These are phyloP conservation scores for Spodoptera picta DNA, from an alignment of 2,888 invertebrate genomes.

Conservation along the genomic window DNA sequence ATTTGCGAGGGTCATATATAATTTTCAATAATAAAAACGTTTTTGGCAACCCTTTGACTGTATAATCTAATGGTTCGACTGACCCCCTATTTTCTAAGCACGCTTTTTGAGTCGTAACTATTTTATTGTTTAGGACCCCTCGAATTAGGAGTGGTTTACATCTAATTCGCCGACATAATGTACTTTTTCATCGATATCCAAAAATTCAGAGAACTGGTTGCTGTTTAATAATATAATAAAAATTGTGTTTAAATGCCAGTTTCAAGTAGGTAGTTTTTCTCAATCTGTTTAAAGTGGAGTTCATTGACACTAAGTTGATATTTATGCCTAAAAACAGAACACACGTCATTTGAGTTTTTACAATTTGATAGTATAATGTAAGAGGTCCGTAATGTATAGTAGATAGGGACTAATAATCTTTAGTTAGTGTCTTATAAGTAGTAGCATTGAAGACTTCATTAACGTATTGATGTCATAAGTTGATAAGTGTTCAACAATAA, in stretches of 20 bases:
- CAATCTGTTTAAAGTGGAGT: constrained; percentile 58
- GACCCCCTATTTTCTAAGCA: constrained; percentile 75
- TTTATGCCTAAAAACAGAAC: constrained; percentile 55
- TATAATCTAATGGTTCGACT: constrained; percentile 69
- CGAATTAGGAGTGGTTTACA: constrained; percentile 49
- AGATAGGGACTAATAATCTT: constrained; percentile 13
- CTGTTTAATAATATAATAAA: constrained; percentile 18
- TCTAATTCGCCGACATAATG: constrained; percentile 47
- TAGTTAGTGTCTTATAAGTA: constrained; percentile 30
- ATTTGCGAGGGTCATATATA: constrained; percentile 72
- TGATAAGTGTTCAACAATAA: constrained; percentile 35
- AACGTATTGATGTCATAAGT: constrained; percentile 36
- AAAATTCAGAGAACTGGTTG: constrained; percentile 32
- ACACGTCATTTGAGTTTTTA: constrained; percentile 66
- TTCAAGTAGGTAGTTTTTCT: constrained; percentile 35
- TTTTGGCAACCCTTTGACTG: constrained; percentile 84
- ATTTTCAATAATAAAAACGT: constrained; percentile 73
- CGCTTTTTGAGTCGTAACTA: constrained; percentile 61
- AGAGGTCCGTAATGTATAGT: constrained; percentile 35
- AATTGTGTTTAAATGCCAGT: constrained; percentile 40
- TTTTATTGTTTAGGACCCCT: constrained; percentile 64
- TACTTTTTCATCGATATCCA: constrained; percentile 38
- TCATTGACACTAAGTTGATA: constrained; percentile 70
- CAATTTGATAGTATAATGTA: constrained; percentile 72
- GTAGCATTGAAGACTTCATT: constrained; percentile 23